A percentile compares a stretch with the other conserved stretches of the same genome.
phyloP scores from a whole-genome alignment of 1,140 invertebrate species.

The Akabosia matsudoensis region DNA sequence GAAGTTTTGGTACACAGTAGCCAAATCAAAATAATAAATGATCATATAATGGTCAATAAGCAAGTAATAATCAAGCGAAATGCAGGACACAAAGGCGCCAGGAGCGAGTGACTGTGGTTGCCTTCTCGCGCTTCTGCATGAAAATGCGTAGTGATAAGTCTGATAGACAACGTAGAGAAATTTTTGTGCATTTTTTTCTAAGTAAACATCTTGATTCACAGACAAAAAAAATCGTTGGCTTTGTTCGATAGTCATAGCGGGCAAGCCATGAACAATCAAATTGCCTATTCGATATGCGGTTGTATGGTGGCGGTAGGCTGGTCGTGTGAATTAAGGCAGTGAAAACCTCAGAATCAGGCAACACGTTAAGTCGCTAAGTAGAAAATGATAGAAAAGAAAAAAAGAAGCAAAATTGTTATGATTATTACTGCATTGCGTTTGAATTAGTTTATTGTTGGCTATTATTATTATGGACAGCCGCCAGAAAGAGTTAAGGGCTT shows the following conservation, averaged over 20 bases:
- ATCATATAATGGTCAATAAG: constrained; percentile 22
- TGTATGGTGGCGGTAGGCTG: background rate
- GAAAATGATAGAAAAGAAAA: background rate
- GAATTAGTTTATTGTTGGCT: background rate
- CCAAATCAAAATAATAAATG: constrained; percentile 15
- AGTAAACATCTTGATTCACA: too few relatives aligned
- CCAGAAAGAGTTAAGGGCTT: background rate
- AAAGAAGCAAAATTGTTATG: background rate
- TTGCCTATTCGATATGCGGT: background rate
- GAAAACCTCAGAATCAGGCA: background rate
- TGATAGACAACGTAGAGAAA: background rate
- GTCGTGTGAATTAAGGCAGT: background rate
- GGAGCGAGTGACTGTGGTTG: background rate
- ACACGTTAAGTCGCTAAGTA: background rate
- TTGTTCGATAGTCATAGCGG: background rate
- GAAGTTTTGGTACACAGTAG: constrained; percentile 7
- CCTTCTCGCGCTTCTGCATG: background rate
- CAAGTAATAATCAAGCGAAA: constrained; percentile 21
- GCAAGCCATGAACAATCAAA: background rate
- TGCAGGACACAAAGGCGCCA: constrained; percentile 8
- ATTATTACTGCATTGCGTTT: background rate
- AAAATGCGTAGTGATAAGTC: too few relatives aligned
- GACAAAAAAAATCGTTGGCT: too few relatives aligned
- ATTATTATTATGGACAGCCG: background rate
- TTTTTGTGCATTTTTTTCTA: background rate